Conservation (phyloP, 2,888 invertebrate species). For the Drosophila mayaguana region DNA sequence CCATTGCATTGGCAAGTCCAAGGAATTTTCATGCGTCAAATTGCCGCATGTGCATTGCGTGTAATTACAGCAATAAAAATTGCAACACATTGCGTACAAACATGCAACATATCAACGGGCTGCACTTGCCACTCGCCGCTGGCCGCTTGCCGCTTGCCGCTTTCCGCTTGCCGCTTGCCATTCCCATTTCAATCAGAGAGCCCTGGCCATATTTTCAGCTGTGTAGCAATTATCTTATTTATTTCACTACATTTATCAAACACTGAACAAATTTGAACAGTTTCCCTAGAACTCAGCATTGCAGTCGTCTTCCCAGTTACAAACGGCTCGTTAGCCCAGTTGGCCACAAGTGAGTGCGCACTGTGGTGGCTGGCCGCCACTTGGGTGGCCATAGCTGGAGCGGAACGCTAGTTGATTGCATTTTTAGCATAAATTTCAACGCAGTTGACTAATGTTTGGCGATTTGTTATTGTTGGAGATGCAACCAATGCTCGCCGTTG, state of each 20-base stretch:
- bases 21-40: slow-evolving; percentile 79
- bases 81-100: slow-evolving; percentile 77
- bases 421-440: slow-evolving; percentile 80
- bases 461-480: slow-evolving; percentile 65
- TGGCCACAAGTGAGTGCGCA: slow-evolving; percentile 63
- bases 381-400: slow-evolving; percentile 69
- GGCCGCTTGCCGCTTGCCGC: slow-evolving; percentile 11
- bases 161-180: slow-evolving; percentile 12
- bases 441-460: slow-evolving; percentile 76
- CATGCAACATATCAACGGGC: slow-evolving; percentile 64
- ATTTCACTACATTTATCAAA: slow-evolving; percentile 72
- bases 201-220: slow-evolving; percentile 22
- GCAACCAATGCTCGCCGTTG: slow-evolving; percentile 38
- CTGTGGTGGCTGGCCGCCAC: slow-evolving; percentile 26
- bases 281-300: slow-evolving; percentile 49
- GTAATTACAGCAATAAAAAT: slow-evolving; percentile 79
- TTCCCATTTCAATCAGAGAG: slow-evolving; percentile 22
- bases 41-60: slow-evolving; percentile 74
- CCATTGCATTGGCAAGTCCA: slow-evolving; percentile 43
- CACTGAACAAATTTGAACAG: slow-evolving; percentile 69
- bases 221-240: slow-evolving; percentile 73
- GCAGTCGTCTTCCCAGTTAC: slow-evolving; percentile 30
- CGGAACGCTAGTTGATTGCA: slow-evolving; percentile 76
- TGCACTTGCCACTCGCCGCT: slow-evolving; percentile 14
- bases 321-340: slow-evolving; percentile 47